Evolutionary conservation across 2,888 invertebrate genomes (phyloP).

Genomic region (Catotricha subobsoleta): DNA sequence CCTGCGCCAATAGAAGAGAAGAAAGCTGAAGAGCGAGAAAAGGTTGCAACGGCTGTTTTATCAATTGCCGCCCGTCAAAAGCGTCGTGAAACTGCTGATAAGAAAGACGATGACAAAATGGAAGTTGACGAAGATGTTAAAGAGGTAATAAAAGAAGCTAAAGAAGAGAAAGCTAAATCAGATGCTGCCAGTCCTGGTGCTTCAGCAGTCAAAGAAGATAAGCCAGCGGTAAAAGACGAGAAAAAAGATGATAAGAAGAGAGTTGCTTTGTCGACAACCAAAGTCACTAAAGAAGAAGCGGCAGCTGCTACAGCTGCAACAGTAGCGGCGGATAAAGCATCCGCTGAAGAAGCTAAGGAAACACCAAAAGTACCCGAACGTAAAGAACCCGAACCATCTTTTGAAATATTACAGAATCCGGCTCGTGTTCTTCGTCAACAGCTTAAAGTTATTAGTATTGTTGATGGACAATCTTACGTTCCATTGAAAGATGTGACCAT

Average conservation of each 20-base stretch:
- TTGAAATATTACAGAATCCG: conserved; percentile 86
- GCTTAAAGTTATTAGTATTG: conserved; percentile 53
- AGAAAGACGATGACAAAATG: conserved; percentile 57
- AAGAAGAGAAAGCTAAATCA: conserved; percentile 10
- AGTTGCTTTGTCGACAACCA: too few relatives aligned
- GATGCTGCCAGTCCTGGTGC: conserved; percentile 27
- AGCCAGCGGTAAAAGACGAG: conserved; percentile 16
- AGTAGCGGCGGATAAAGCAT: not conserved
- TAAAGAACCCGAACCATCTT: conserved; percentile 82
- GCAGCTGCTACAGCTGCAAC: not conserved
- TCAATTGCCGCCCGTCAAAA: conserved; percentile 90
- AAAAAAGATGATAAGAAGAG: not conserved
- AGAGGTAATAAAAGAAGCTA: conserved; percentile 28
- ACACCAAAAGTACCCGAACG: conserved; percentile 23
- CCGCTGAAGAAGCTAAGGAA: conserved; percentile 12
- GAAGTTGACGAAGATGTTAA: conserved; percentile 56
- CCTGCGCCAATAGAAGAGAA: conserved; percentile 95
- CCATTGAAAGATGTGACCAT: conserved; percentile 84
- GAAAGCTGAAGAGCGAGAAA: conserved; percentile 93
- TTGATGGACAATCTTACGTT: conserved; percentile 62
- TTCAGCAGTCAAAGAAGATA: conserved; percentile 32
- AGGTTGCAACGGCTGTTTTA: conserved; percentile 92
- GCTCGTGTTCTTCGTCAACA: conserved; percentile 89
- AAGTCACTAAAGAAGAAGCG: conserved; percentile 9
- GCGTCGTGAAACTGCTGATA: conserved; percentile 55